Percentiles rank a stretch among this genome's conserved stretches.
Conservation (phyloP, 2,113 vertebrate genomes). For the Chelonoidis abingdonii region DNA sequence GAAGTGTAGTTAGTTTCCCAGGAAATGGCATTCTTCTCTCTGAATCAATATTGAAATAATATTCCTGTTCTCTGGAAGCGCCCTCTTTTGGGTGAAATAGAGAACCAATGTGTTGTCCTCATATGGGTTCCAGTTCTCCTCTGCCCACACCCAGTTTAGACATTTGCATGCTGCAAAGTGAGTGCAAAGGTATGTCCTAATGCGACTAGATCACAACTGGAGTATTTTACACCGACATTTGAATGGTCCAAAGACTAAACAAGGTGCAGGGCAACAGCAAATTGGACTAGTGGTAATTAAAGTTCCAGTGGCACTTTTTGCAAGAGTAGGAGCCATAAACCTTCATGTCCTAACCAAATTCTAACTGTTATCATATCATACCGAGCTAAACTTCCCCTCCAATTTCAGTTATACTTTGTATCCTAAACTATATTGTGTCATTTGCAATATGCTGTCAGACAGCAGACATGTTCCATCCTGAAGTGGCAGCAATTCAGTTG, state of each 20-base stretch:
- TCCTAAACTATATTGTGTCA: fast-evolving
- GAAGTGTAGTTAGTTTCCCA: background rate
- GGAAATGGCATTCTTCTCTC: background rate
- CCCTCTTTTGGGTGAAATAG: background rate
- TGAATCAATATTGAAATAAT: background rate
- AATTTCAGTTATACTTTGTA: background rate
- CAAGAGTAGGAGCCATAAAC: background rate
- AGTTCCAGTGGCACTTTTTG: background rate
- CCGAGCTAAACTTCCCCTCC: background rate
- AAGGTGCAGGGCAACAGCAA: background rate
- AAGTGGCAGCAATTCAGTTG: background rate
- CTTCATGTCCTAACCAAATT: background rate
- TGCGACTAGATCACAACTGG: background rate
- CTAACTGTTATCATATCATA: fast-evolving
- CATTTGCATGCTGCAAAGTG: fast-evolving
- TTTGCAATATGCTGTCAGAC: fast-evolving
- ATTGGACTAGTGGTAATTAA: background rate
- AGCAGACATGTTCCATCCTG: background rate
- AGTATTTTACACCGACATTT: fast-evolving
- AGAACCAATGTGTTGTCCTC: background rate
- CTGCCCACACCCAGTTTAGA: background rate
- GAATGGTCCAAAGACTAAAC: fast-evolving
- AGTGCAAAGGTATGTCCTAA: fast-evolving
- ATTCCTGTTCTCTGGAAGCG: fast-evolving
- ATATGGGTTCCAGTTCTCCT: fast-evolving